Base-by-base conservation (phyloP, 2,113 vertebrate genomes). In the Proterorhinus semilunaris region DNA sequence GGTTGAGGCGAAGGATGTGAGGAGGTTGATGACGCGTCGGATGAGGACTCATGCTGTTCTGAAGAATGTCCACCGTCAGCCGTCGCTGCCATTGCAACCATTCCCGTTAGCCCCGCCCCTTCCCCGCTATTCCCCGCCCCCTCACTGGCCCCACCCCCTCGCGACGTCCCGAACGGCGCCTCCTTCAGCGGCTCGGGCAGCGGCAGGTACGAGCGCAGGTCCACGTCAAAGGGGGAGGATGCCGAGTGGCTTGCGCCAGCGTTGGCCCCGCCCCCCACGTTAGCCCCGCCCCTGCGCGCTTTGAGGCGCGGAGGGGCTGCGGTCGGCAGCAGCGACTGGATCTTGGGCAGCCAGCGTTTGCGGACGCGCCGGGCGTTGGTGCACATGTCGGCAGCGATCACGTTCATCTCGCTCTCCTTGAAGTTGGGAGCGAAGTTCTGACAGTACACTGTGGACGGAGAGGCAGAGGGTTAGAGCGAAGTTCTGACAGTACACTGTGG, bases 321-420 rank as follows among this genome's bases (percentile, higher is more conserved):
- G 94, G 91, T 97, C 96, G 72, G 93, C 91, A 4, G 93, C 74
- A 96, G 93, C 16, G 95, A 91, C 93, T 98, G 96, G 58, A 95
- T 89, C 77, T 97, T 97, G 75, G 96, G 96, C 74, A 98, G 95
- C 96, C 96, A 98, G 91, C 96, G 96, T 90, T 98, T 98, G 1
- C 96, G 94, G 65, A 98, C 96, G 0, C 96, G 95, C 5, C 96
- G 94, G 45, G 96, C 96, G 0, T 98, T 98, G 80, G 96, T 98
- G 91, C 96, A 98, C 96, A 98, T 98, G 91, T 98, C 96, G 0
- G 96, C 96, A 0, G 96, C 96, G 1, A 98, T 98, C 83, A 96
- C 96, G 0, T 98, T 98, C 96, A 98, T 98, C 90, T 98, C 96
- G 0, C 96, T 98, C 90, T 98, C 96, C 88, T 97, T 97, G 92